Evolutionary conservation across 2,888 invertebrate species (phyloP).

Genomic region (Drosophila mercatorum): DNA sequence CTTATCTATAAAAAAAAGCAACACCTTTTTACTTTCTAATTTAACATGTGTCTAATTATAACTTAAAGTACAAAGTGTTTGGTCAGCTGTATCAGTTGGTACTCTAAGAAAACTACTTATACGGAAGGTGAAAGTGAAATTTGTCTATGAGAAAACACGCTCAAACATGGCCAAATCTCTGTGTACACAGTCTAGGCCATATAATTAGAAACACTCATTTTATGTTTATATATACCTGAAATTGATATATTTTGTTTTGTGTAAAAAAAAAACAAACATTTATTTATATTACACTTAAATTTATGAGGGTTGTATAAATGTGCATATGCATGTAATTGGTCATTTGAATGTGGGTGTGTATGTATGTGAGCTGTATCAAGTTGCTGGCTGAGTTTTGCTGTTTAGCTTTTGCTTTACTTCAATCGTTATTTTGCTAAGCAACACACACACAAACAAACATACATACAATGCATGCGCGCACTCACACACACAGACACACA

Average conservation of each 20-base stretch:
- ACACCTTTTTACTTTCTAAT: conserved; percentile 63
- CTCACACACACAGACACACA: conserved; percentile 1
- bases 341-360: neutral
- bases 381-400: conserved; percentile 49
- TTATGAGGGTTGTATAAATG: neutral
- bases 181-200: neutral
- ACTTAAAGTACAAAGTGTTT: conserved; percentile 54
- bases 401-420: conserved; percentile 45
- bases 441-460: conserved; percentile 9
- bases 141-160: conserved; percentile 32
- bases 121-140: conserved; percentile 75
- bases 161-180: conserved; percentile 15
- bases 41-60: conserved; percentile 41
- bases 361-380: conserved; percentile 32
- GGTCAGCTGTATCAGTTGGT: conserved; percentile 39
- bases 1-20: neutral
- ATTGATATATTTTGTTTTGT: neutral
- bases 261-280: neutral
- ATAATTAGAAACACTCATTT: neutral
- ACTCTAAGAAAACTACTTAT: conserved; percentile 53
- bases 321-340: neutral
- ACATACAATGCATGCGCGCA: conserved; percentile 2
- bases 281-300: neutral
- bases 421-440: conserved; percentile 47
- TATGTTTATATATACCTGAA: neutral